These are phyloP conservation scores for Cylloceria caligata DNA, from an alignment of 2,888 invertebrate species.

Conservation along the genomic window DNA sequence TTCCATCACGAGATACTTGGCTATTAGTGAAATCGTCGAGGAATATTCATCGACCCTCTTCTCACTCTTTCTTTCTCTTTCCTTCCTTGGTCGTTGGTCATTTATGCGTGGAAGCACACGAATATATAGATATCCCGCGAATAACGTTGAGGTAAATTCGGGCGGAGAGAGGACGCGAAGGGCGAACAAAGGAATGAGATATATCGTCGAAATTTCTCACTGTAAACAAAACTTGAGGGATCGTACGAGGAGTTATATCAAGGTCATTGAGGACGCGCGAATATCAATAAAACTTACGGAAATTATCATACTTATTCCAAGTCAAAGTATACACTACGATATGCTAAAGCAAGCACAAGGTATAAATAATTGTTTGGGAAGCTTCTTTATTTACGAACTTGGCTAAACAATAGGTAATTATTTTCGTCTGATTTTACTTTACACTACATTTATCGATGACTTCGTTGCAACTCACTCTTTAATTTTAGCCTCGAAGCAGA, in stretches of 20 bases:
- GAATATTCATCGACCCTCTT: neutral
- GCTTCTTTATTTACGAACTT: neutral
- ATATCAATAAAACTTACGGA: conserved; percentile 6
- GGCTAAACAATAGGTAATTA: neutral
- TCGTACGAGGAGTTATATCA: neutral
- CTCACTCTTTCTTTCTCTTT: neutral
- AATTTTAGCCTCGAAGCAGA: no score
- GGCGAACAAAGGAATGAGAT: conserved; percentile 30
- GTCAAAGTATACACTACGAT: neutral
- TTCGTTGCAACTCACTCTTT: no score
- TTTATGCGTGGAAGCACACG: neutral
- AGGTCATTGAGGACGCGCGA: neutral
- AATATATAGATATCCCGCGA: neutral
- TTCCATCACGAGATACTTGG: conserved; percentile 24
- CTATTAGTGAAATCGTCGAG: conserved; percentile 38
- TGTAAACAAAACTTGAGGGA: neutral
- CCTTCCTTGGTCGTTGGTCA: neutral
- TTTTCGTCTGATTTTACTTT: neutral
- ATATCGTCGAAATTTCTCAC: neutral
- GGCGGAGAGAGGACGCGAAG: neutral
- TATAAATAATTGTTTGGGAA: neutral
- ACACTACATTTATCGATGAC: neutral
- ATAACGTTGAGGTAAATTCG: neutral
- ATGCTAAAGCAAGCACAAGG: neutral
- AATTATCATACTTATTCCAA: neutral